Conservation (phyloP, 2,797 vertebrate species). For the Acestrorhynchus altus region DNA sequence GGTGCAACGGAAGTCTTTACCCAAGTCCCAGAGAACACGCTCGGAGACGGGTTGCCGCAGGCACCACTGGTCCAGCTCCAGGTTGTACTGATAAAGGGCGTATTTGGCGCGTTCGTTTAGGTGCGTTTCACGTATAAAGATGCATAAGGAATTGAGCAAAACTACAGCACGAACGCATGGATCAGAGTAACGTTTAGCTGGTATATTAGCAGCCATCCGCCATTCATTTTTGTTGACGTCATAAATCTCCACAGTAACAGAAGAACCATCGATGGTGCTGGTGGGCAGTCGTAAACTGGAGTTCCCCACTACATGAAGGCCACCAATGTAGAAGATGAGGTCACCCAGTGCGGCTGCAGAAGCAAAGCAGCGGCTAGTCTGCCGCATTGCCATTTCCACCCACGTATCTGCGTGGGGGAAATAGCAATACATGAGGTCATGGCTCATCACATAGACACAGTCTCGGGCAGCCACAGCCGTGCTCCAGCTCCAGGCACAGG, state of each 20-base stretch:
- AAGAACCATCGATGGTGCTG: conserved; percentile 91
- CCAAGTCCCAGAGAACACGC: conserved; percentile 95
- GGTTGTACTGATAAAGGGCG: conserved; percentile 93
- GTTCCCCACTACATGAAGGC: conserved; percentile 92
- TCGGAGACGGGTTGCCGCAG: conserved; percentile 93
- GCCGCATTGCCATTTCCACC: conserved; percentile 96
- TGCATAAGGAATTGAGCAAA: conserved; percentile 90
- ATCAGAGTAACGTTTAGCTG: conserved; percentile 94
- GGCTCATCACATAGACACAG: conserved; percentile 95
- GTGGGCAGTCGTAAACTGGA: conserved; percentile 88
- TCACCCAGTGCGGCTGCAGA: conserved; percentile 92
- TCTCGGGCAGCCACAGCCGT: conserved; percentile 90
- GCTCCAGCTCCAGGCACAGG: conserved; percentile 95
- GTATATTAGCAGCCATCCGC: conserved; percentile 92
- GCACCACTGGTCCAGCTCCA: conserved; percentile 92
- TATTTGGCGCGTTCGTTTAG: conserved; percentile 96
- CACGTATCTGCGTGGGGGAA: conserved; percentile 92
- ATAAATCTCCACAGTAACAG: conserved; percentile 93
- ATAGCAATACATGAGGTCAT: conserved; percentile 97
- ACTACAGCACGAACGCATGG: conserved; percentile 92
- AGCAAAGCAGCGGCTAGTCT: conserved; percentile 93
- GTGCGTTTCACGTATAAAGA: conserved; percentile 95
- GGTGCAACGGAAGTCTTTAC: conserved; percentile 94
- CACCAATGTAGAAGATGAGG: conserved; percentile 96
- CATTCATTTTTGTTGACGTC: conserved; percentile 95